A percentile compares a stretch with the other conserved stretches of the same genome.
Evolutionary conservation across 2,888 invertebrate genomes (phyloP).

Genomic region (Deilephila porcellus): DNA sequence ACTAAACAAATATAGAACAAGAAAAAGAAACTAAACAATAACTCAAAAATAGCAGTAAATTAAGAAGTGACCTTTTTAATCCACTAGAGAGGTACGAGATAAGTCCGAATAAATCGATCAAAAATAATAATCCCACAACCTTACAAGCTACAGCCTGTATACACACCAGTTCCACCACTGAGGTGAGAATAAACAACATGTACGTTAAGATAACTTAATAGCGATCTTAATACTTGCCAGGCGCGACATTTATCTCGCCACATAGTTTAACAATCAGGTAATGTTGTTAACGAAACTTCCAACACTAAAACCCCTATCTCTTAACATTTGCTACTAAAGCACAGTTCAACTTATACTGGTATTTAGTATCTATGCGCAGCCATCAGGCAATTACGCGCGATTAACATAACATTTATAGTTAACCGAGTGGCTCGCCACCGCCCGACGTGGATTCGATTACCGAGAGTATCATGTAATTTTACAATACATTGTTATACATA

Average conservation of each 20-base stretch:
- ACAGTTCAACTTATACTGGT: neutral
- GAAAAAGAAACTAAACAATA: no score
- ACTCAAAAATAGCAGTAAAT: no score
- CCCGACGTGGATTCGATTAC: neutral
- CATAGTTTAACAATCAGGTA: slow-evolving; percentile 21
- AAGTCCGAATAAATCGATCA: no score
- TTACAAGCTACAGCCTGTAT: no score
- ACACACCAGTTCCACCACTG: no score
- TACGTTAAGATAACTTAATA: slow-evolving; percentile 9
- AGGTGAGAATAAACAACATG: neutral
- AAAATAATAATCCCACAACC: no score
- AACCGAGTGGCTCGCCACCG: neutral
- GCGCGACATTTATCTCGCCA: slow-evolving; percentile 11
- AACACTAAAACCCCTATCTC: neutral
- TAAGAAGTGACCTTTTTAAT: no score
- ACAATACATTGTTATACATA: no score
- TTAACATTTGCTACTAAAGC: neutral
- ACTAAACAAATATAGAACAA: no score
- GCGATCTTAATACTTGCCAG: slow-evolving; percentile 23
- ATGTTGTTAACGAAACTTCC: neutral
- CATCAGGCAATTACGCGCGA: slow-evolving; percentile 44
- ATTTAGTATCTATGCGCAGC: neutral
- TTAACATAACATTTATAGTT: slow-evolving; percentile 45
- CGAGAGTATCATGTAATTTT: no score
- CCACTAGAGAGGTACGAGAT: no score